Evolutionary conservation across 2,888 invertebrate species (phyloP), one percentile per base, ranked within the genome.

Genomic region (Ashinkailepas kermadecensis): DNA sequence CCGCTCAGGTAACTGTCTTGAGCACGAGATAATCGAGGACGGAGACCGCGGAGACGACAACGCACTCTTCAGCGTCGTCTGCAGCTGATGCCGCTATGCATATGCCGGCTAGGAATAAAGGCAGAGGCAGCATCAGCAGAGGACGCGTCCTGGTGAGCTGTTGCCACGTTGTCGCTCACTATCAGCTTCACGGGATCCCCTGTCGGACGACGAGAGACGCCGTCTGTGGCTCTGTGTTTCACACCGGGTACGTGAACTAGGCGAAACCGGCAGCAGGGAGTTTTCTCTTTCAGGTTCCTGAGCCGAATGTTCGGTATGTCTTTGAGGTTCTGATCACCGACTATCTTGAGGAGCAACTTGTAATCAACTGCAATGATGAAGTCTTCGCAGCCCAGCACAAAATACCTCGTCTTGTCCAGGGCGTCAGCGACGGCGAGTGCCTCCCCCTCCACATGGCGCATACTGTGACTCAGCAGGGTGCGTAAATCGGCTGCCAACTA

Each of bases 1-100:
- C 9, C 54, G 8, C 21, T 81, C 82, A 82, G 59, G 82, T 82
- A 8, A 82, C 81, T 2, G 81, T 7, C 13, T 23, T 23, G 39
- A 23, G n/a, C n/a, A n/a, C n/a, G n/a, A n/a, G n/a, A n/a, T n/a
- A n/a, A n/a, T n/a, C n/a, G n/a, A n/a, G n/a, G n/a, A n/a, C n/a
- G n/a, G n/a, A n/a, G n/a, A n/a, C n/a, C n/a, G n/a, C n/a, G n/a
- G n/a, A n/a, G n/a, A n/a, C n/a, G n/a, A n/a, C n/a, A n/a, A n/a
- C n/a, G n/a, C n/a, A n/a, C n/a, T n/a, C n/a, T n/a, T n/a, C n/a
- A n/a, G n/a, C n/a, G n/a, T n/a, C n/a, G n/a, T n/a, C n/a, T n/a
- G n/a, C n/a, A n/a, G n/a, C n/a, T n/a, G n/a, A n/a, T n/a, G n/a
- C n/a, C n/a, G n/a, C n/a, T n/a, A n/a, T n/a, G n/a, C n/a, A n/a